A percentile compares a stretch with the other conserved stretches of the same genome.
These are phyloP conservation scores for Sebastes umbrosus DNA, from an alignment of 2,797 vertebrate species.

Conservation along the genomic window DNA sequence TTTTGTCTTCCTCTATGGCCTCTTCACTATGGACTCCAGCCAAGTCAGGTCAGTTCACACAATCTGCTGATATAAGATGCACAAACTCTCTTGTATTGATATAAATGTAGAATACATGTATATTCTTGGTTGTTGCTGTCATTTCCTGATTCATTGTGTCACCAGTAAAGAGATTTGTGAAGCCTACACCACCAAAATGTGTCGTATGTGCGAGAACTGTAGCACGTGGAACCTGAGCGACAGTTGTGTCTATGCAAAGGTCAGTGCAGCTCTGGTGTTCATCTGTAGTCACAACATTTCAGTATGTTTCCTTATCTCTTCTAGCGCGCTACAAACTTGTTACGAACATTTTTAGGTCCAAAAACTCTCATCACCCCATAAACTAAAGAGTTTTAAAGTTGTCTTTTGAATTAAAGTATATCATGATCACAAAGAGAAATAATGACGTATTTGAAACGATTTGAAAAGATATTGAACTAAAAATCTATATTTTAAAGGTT, in stretches of 20 bases:
- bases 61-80: background rate
- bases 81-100: background rate
- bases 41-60: slow-evolving; percentile 92
- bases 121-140: background rate
- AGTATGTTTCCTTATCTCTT: background rate
- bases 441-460: background rate
- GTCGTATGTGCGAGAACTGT: slow-evolving; percentile 96
- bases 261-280: slow-evolving; percentile 59
- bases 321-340: background rate
- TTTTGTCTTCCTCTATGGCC: slow-evolving; percentile 97
- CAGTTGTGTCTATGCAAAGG: slow-evolving; percentile 98
- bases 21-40: slow-evolving; percentile 97
- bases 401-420: background rate
- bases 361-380: background rate
- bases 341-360: background rate
- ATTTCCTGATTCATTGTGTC: slow-evolving; percentile 12
- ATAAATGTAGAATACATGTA: background rate
- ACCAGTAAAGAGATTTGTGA: slow-evolving; percentile 97
- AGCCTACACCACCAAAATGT: slow-evolving; percentile 95
- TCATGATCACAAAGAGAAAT: background rate
- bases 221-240: slow-evolving; percentile 92
- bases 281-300: background rate
- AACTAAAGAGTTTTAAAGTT: background rate
- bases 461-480: background rate
- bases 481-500: background rate